Percentiles rank a stretch among this genome's conserved stretches.
These are phyloP conservation scores for Osmoderma eremita DNA, from an alignment of 2,888 invertebrate genomes.

Conservation along the genomic window DNA sequence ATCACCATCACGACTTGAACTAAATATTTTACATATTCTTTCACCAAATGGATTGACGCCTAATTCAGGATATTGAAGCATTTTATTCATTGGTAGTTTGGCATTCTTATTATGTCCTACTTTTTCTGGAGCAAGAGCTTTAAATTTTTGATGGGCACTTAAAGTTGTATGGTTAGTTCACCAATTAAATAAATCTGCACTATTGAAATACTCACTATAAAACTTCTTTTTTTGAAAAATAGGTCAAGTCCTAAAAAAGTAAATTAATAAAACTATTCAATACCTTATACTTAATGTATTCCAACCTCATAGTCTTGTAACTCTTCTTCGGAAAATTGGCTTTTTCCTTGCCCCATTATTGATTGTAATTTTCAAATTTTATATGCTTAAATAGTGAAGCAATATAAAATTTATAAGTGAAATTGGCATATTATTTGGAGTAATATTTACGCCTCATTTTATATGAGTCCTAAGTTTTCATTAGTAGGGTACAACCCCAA, in stretches of 20 bases:
- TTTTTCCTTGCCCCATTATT: slow-evolving; percentile 81
- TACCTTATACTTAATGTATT: slow-evolving; percentile 22
- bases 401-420: too few species aligned
- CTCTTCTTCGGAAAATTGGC: slow-evolving; percentile 88
- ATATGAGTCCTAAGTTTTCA: too few species aligned
- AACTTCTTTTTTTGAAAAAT: slow-evolving; percentile 93
- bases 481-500: too few species aligned
- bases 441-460: too few species aligned
- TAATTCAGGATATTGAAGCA: slow-evolving; percentile 87
- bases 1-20: slow-evolving; percentile 88
- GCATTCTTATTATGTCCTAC: slow-evolving; percentile 90
- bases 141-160: slow-evolving; percentile 91
- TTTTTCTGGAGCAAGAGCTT: slow-evolving; percentile 88
- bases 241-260: slow-evolving; percentile 83
- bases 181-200: not conserved
- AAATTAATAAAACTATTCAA: slow-evolving; percentile 18
- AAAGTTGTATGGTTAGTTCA: slow-evolving; percentile 46
- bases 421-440: too few species aligned
- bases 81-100: slow-evolving; percentile 84
- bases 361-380: not conserved
- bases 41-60: slow-evolving; percentile 92
- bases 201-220: slow-evolving; percentile 75
- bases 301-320: slow-evolving; percentile 88
- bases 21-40: slow-evolving; percentile 91
- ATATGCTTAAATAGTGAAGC: not conserved